Percentiles rank a stretch among this genome's conserved stretches.
Evolutionary conservation across 1,140 invertebrate genomes (phyloP).

Genomic region (Drosophila serrata): DNA sequence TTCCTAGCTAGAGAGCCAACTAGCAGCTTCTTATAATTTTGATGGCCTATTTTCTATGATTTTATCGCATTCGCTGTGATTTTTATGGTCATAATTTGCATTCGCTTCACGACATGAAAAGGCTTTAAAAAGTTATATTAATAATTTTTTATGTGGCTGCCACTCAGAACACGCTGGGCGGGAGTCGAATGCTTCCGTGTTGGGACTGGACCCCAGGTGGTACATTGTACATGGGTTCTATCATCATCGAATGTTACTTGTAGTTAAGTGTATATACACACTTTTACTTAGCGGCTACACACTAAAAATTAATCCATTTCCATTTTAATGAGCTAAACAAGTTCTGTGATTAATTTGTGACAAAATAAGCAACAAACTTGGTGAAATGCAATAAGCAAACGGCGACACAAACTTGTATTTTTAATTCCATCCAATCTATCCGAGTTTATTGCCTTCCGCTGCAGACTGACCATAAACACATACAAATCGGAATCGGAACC

Average conservation of each 20-base stretch:
- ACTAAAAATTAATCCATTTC: constrained; percentile 1
- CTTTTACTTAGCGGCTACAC: neutral
- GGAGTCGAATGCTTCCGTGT: constrained; percentile 45
- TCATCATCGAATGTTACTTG: neutral
- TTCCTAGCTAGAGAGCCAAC: constrained; percentile 8
- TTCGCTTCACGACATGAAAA: constrained; percentile 26
- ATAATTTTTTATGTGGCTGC: constrained; percentile 41
- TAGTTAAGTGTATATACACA: neutral
- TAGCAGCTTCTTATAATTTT: constrained; percentile 45
- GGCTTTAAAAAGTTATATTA: constrained; percentile 38
- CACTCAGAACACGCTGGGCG: constrained; percentile 29
- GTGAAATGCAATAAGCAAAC: constrained; percentile 18
- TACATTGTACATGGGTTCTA: constrained; percentile 1
- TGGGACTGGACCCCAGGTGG: constrained; percentile 20
- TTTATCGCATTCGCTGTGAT: constrained; percentile 43
- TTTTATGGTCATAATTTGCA: constrained; percentile 40
- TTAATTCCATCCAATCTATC: constrained; percentile 1
- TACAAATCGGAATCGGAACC: constrained; percentile 34
- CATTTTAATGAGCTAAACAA: constrained; percentile 1
- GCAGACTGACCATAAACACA: constrained; percentile 4
- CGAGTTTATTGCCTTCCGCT: constrained; percentile 23
- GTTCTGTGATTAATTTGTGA: constrained; percentile 20
- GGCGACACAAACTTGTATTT: constrained; percentile 18
- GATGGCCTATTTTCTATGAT: constrained; percentile 56
- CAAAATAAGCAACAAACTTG: neutral